Conservation (phyloP, 2,113 vertebrate species). For the Anas platyrhynchos region DNA sequence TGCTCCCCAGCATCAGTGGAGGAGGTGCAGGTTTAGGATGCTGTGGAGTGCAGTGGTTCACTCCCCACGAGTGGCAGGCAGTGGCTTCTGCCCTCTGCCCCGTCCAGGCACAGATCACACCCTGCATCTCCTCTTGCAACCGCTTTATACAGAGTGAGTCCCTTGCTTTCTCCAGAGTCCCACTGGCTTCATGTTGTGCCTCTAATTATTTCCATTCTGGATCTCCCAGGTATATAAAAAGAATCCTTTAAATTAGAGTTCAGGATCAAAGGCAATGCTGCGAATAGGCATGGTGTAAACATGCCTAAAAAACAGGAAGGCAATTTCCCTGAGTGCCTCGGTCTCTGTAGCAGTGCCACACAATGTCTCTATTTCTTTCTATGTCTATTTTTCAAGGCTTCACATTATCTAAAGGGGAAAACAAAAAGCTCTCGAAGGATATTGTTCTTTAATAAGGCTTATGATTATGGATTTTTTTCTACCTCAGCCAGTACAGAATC, state of each 20-base stretch:
- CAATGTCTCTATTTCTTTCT: background rate
- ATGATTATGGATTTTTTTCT: slow-evolving; percentile 52
- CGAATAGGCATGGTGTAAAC: slow-evolving; percentile 32
- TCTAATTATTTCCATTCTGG: background rate
- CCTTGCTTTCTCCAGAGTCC: background rate
- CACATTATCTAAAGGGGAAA: slow-evolving; percentile 8
- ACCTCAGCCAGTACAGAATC: background rate
- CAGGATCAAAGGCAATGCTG: slow-evolving; percentile 52
- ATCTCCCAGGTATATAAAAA: background rate
- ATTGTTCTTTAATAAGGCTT: slow-evolving; percentile 59
- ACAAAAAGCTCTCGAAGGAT: slow-evolving; percentile 22
- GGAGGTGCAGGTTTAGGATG: background rate
- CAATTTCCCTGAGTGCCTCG: slow-evolving; percentile 26
- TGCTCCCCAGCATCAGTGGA: background rate
- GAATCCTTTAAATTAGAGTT: slow-evolving; percentile 26
- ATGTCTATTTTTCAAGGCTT: slow-evolving; percentile 39
- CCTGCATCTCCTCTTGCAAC: background rate
- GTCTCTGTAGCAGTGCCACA: background rate
- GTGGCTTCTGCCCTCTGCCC: background rate
- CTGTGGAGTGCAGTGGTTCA: rapidly evolving
- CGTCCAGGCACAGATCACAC: rapidly evolving
- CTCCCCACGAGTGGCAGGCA: rapidly evolving
- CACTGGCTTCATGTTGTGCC: background rate
- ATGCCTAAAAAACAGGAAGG: slow-evolving; percentile 40
- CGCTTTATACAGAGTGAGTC: rapidly evolving